These are phyloP conservation scores for Tridacna crocea DNA, from an alignment of 2,888 invertebrate genomes.

Conservation along the genomic window DNA sequence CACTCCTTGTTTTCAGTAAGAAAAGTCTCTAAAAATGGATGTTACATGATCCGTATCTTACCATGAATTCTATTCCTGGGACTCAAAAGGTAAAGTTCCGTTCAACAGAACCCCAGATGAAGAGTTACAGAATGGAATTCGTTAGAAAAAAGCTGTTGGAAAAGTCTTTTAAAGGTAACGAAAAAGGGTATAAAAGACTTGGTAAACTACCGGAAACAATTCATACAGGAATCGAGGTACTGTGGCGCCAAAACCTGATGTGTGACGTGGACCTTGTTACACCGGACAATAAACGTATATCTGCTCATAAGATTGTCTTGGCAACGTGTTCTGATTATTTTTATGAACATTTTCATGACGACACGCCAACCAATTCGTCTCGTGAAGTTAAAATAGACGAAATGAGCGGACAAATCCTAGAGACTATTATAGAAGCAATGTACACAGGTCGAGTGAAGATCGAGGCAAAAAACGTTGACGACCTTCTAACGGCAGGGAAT, in stretches of 20 bases:
- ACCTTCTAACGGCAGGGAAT: slow-evolving; percentile 65
- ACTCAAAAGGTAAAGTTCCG: not conserved
- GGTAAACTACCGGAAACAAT: slow-evolving; percentile 62
- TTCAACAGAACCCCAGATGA: slow-evolving; percentile 5
- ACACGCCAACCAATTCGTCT: slow-evolving; percentile 1
- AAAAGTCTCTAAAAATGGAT: slow-evolving; percentile 1
- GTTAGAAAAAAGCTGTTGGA: slow-evolving; percentile 41
- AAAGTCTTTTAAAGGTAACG: slow-evolving; percentile 56
- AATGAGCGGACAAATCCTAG: slow-evolving; percentile 57
- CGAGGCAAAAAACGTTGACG: slow-evolving; percentile 65
- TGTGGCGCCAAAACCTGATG: slow-evolving; percentile 72
- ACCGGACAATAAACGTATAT: slow-evolving; percentile 51
- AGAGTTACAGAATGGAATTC: slow-evolving; percentile 50
- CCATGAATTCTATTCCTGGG: slow-evolving; percentile 21
- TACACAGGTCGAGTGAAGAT: slow-evolving; percentile 72
- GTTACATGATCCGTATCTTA: not conserved
- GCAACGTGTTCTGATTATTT: slow-evolving; percentile 75
- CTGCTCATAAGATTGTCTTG: slow-evolving; percentile 70
- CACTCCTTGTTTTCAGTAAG: too few relatives aligned
- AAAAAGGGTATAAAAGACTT: slow-evolving; percentile 51
- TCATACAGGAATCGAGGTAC: slow-evolving; percentile 70
- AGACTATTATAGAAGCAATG: slow-evolving; percentile 69
- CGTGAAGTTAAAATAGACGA: slow-evolving; percentile 62
- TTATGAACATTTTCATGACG: slow-evolving; percentile 65
- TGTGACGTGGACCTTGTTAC: slow-evolving; percentile 71